phyloP scores from a whole-genome alignment of 2,888 invertebrate species.

The Neoitamus cyanurus region DNA sequence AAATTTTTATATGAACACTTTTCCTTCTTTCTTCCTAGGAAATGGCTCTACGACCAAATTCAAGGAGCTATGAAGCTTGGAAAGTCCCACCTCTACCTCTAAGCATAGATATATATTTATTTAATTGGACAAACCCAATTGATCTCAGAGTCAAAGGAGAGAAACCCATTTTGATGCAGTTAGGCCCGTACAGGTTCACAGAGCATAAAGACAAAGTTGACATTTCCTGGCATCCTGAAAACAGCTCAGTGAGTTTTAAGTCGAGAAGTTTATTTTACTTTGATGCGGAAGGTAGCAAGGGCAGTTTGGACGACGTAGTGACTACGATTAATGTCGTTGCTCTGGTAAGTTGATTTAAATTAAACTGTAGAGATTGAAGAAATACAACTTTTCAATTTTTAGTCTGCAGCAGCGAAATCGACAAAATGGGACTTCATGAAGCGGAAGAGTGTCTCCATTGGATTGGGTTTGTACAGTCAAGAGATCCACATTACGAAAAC shows the following conservation, averaged over 20 bases:
- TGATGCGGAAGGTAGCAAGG: conserved; percentile 74
- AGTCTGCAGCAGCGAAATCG: conserved; percentile 68
- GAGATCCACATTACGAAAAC: conserved; percentile 72
- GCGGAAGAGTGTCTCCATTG: conserved; percentile 72
- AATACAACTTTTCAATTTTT: conserved; percentile 48
- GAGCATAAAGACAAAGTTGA: conserved; percentile 80
- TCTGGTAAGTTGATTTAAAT: conserved; percentile 71
- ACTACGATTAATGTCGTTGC: conserved; percentile 82
- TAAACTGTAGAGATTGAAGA: neutral
- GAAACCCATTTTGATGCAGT: conserved; percentile 70
- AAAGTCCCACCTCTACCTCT: conserved; percentile 73
- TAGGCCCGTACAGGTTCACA: conserved; percentile 75
- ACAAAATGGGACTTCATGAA: conserved; percentile 71
- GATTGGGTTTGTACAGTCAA: conserved; percentile 70
- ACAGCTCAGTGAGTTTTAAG: conserved; percentile 78
- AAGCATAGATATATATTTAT: conserved; percentile 76
- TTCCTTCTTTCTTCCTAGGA: conserved; percentile 73
- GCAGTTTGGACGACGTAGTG: conserved; percentile 76
- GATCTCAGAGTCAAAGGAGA: conserved; percentile 69
- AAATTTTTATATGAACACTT: neutral
- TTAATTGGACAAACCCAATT: conserved; percentile 84
- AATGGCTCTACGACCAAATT: conserved; percentile 72
- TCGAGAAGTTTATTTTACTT: conserved; percentile 78
- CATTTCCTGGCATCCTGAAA: conserved; percentile 76
- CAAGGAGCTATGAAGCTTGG: conserved; percentile 77